A percentile compares a stretch with the other conserved stretches of the same genome.
Conservation (phyloP, 2,888 invertebrate genomes). For the Adelphocoris suturalis region DNA sequence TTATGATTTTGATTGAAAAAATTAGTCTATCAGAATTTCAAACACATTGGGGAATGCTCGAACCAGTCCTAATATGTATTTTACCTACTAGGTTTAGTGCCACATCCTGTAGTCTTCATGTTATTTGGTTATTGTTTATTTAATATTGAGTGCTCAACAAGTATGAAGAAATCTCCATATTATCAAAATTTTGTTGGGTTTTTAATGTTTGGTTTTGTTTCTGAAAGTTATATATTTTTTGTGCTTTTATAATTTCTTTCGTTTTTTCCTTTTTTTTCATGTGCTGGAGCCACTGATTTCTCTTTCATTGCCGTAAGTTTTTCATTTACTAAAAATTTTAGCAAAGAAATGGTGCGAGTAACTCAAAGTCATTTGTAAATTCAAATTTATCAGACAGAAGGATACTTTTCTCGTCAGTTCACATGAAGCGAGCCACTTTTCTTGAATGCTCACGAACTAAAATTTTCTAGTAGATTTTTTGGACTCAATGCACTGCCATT, state of each 20-base stretch:
- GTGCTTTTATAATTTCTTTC: slow-evolving; percentile 69
- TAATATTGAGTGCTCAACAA: not conserved
- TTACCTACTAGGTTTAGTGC: not conserved
- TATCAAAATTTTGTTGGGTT: slow-evolving; percentile 46
- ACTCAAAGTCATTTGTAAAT: not conserved
- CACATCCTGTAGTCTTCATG: not conserved
- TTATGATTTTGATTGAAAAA: not conserved
- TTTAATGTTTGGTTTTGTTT: slow-evolving; percentile 52
- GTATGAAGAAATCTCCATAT: not conserved
- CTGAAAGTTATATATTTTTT: slow-evolving; percentile 50
- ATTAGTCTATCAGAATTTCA: not conserved
- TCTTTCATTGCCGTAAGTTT: slow-evolving; percentile 68
- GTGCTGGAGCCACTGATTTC: slow-evolving; percentile 70
- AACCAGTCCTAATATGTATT: not conserved
- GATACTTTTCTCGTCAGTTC: not conserved
- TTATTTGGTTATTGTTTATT: not conserved
- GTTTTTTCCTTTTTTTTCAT: slow-evolving; percentile 67
- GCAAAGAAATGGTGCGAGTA: slow-evolving; percentile 29
- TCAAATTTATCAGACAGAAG: not conserved
- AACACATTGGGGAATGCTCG: not conserved
- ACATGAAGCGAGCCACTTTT: not conserved
- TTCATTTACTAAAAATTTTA: slow-evolving; percentile 64
- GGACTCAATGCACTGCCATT: slow-evolving; percentile 9
- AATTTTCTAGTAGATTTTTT: slow-evolving; percentile 5
- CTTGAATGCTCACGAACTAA: not conserved